phyloP scores from a whole-genome alignment of 2,888 invertebrate species.

The Marronus borbonicus region DNA sequence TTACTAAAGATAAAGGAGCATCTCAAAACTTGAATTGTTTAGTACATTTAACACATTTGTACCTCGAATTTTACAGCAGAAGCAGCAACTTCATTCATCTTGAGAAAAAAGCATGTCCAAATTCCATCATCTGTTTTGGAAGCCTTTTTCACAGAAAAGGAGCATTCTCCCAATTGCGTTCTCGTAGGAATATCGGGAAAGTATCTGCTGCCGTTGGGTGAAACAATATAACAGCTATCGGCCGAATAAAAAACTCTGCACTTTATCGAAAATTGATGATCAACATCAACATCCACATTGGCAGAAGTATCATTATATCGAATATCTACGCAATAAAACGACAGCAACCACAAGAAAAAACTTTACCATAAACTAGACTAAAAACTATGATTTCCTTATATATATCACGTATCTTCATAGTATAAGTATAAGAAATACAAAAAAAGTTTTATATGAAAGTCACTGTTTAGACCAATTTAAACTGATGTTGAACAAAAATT shows the following conservation, averaged over 20 bases:
- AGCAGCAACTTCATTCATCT: constrained; percentile 51
- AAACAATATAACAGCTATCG: constrained; percentile 52
- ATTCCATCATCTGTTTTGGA: constrained; percentile 53
- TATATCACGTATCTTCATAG: no score
- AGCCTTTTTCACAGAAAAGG: constrained; percentile 27
- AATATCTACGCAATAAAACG: neutral
- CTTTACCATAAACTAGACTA: no score
- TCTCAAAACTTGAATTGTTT: no score
- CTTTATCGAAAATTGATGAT: constrained; percentile 46
- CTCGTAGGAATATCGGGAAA: constrained; percentile 28
- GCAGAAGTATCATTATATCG: neutral
- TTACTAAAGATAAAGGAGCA: neutral
- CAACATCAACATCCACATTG: constrained; percentile 34
- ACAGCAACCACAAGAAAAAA: neutral
- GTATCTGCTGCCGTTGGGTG: constrained; percentile 54
- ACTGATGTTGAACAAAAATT: no score
- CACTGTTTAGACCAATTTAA: no score
- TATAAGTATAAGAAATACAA: no score
- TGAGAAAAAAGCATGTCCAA: constrained; percentile 55
- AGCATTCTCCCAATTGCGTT: constrained; percentile 53
- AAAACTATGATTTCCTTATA: no score
- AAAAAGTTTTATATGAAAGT: no score
- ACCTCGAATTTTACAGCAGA: constrained; percentile 53
- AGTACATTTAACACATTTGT: neutral
- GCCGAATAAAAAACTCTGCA: constrained; percentile 55